Conservation (phyloP, 2,797 vertebrate species). For the Enteromius anoplus region DNA sequence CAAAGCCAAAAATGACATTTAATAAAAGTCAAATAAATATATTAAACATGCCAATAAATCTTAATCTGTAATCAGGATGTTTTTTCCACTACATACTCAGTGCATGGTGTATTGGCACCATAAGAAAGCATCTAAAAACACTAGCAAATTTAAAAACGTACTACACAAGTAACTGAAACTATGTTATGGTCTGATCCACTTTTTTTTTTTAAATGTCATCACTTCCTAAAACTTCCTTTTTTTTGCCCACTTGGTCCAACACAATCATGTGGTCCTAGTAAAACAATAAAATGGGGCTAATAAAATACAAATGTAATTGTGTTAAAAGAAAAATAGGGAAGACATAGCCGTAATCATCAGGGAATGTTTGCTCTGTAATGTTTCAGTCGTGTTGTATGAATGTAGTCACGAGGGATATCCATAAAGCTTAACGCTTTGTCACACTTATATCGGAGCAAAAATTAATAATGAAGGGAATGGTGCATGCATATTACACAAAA, state of each 20-base stretch:
- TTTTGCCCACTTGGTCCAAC: conserved; percentile 22
- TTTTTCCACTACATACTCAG: conserved; percentile 13
- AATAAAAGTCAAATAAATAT: conserved; percentile 70
- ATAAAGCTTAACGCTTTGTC: conserved; percentile 18
- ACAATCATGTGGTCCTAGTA: conserved; percentile 26
- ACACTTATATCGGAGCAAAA: neutral
- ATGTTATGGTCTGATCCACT: conserved; percentile 40
- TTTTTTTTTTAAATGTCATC: conserved; percentile 37
- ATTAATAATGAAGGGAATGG: conserved; percentile 23
- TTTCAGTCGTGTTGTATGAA: neutral
- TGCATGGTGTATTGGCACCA: conserved; percentile 28
- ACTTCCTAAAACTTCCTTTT: neutral
- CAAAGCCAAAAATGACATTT: conserved; percentile 73
- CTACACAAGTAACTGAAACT: conserved; percentile 4
- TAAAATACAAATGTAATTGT: neutral
- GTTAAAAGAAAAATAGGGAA: conserved; percentile 3
- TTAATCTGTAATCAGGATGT: conserved; percentile 27
- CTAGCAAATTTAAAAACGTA: conserved; percentile 6
- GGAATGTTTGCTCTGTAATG: conserved; percentile 36
- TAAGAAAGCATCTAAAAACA: neutral
- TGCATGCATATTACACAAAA: conserved; percentile 52
- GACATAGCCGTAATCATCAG: neutral
- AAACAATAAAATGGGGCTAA: neutral
- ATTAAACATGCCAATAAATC: conserved; percentile 52
- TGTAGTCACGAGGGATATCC: conserved; percentile 2